A percentile compares a stretch with the other conserved stretches of the same genome.
These are phyloP conservation scores for Brachyhypopomus occidentalis DNA, from an alignment of 2,113 vertebrate genomes.

Conservation along the genomic window DNA sequence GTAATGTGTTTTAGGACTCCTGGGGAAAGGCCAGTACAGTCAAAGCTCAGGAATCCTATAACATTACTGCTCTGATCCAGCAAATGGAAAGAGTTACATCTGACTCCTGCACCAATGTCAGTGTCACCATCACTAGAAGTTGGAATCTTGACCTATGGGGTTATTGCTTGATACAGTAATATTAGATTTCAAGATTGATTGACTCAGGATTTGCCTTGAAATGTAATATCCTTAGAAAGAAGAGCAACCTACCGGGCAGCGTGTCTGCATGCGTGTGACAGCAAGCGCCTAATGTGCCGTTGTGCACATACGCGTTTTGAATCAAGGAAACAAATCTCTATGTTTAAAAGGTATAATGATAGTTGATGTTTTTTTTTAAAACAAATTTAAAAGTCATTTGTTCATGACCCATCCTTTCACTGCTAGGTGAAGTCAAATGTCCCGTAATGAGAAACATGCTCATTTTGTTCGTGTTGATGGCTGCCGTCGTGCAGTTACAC, in stretches of 20 bases:
- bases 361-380: constrained; percentile 28
- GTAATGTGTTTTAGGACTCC: constrained; percentile 30
- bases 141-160: background rate
- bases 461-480: constrained; percentile 28
- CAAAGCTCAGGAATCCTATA: background rate
- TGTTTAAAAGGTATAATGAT: constrained; percentile 32
- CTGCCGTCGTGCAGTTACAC: constrained; percentile 28
- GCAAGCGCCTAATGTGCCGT: background rate
- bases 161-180: background rate
- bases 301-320: constrained; percentile 7
- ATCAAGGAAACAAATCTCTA: background rate
- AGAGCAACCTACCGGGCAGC: background rate
- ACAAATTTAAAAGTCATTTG: constrained; percentile 18
- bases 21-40: constrained; percentile 19
- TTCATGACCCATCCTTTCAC: constrained; percentile 17
- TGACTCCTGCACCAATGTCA: constrained; percentile 14
- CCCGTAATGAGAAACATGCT: constrained; percentile 38
- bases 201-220: background rate
- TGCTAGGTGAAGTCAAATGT: constrained; percentile 31
- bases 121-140: constrained; percentile 6
- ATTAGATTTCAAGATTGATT: constrained; percentile 3
- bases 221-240: background rate
- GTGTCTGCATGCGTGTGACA: background rate
- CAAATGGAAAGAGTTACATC: constrained; percentile 16
- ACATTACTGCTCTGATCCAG: constrained; percentile 16